phyloP scores from a whole-genome alignment of 64 coral and sea anemone genomes.

The Orbicella faveolata region DNA sequence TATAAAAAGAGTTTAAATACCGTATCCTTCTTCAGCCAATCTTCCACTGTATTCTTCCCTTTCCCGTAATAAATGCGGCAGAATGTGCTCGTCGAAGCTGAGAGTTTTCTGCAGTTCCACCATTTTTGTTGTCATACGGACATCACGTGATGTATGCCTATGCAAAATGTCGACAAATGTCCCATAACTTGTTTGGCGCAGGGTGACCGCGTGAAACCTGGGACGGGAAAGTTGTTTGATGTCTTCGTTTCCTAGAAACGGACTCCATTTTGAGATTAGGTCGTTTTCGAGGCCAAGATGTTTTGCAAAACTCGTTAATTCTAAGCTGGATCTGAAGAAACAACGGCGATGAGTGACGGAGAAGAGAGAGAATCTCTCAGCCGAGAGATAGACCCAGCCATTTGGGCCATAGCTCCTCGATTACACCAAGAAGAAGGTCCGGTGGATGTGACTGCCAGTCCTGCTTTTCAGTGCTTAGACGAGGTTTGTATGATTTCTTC shows the following conservation, averaged over 20 bases:
- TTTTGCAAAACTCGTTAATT: not conserved
- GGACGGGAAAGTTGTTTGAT: not conserved
- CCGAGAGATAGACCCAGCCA: conserved; percentile 80
- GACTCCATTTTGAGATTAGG: not conserved
- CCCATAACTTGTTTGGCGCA: not conserved
- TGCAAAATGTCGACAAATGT: conserved; percentile 1
- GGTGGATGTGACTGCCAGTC: conserved; percentile 92
- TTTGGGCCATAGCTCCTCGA: conserved; percentile 92
- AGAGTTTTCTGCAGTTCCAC: conserved; percentile 74
- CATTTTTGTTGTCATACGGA: conserved; percentile 6
- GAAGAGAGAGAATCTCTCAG: conserved; percentile 82
- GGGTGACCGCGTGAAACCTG: not conserved
- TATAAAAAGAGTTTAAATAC: conserved; percentile 17
- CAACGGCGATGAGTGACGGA: conserved; percentile 71
- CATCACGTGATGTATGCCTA: not conserved
- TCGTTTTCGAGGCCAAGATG: not conserved
- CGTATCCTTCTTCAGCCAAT: conserved; percentile 24
- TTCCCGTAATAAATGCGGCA: conserved; percentile 68
- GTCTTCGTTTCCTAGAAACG: conserved; percentile 38
- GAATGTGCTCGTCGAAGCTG: conserved; percentile 77
- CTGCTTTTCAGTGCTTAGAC: conserved; percentile 97
- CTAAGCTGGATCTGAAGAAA: not conserved
- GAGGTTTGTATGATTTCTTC: conserved; percentile 55
- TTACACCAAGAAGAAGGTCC: conserved; percentile 96
- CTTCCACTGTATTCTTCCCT: conserved; percentile 56